Base-by-base conservation (phyloP, 92 coral and sea anemone genomes). In the Ricordea florida region DNA sequence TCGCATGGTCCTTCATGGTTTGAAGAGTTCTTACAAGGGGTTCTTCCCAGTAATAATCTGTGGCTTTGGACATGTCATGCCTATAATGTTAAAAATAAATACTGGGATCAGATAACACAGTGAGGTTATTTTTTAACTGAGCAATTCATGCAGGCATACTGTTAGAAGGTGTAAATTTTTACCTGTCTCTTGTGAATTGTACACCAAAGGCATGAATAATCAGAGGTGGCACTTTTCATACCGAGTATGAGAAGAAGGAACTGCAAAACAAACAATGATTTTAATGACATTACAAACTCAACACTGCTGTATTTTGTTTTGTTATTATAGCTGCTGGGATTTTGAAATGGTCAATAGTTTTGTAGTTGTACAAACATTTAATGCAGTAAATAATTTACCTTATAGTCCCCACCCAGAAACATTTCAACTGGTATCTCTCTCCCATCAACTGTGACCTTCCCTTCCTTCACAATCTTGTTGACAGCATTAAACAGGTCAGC, bases 161-260 rank as follows among this genome's bases (percentile, higher is more conserved):
- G 42, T 21, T 56, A 10, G 27, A 56, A n/a, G 7, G n/a, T 56
- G 0, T 56, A 46, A 17, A 46, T 27, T 17, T 46, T 46, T 10
- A 17, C 23, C 23, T 46, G 23, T 23, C 28, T 59, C 74, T 71
- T 79, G 40, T 85, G 85, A 32, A 47, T 43, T 69, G 57, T 49
- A 57, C 91, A 85, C 90, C 90, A 85, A 33, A 85, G 52, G 43
- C 90, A 84, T 4, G 90, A 84, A 68, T 67, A 41, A 13, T 84
- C 89, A 17, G 89, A 56, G 1, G 84, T 76, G n/a, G 89, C 89
- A 25, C 72, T 65, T 42, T 85, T 85, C 85, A 85, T 78, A 7
- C 85, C 90, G 74, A 85, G 27, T 52, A 85, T 62, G 9, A 85
- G 73, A 35, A 85, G 68, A 48, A 85, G 74, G 46, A 85, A 85